Conservation (phyloP, 1,140 invertebrate species). For the Pogonus chalceus region DNA sequence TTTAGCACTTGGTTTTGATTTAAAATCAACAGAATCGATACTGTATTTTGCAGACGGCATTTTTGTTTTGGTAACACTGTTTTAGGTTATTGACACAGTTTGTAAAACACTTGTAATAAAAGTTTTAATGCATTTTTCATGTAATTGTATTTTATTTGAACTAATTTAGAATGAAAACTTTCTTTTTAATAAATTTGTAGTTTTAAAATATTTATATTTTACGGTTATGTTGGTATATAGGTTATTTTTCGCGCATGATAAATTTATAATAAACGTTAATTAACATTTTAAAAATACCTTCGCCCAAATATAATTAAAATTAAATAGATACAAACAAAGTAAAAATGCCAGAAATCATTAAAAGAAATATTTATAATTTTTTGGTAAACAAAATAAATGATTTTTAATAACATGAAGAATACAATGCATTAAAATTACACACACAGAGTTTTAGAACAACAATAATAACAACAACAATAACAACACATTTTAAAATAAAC, state of each 20-base stretch:
- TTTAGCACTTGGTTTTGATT: too few species aligned
- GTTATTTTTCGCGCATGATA: too few species aligned
- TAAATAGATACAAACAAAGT: not conserved
- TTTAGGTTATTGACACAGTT: too few species aligned
- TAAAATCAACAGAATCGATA: not conserved
- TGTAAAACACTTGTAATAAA: not conserved
- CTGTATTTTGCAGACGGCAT: slow-evolving; percentile 15
- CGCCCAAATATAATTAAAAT: not conserved
- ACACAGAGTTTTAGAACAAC: not conserved
- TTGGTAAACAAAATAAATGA: not conserved
- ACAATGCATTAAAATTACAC: not conserved
- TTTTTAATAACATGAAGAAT: not conserved
- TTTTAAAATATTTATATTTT: too few species aligned
- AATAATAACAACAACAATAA: not conserved
- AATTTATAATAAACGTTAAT: too few species aligned
- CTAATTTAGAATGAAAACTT: too few species aligned
- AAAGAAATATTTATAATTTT: not conserved
- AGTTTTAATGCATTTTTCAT: not conserved
- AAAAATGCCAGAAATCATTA: not conserved
- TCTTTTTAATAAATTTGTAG: too few species aligned
- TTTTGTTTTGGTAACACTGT: not conserved
- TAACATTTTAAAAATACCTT: not conserved
- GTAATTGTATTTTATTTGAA: too few species aligned
- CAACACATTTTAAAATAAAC: not conserved
- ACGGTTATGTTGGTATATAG: too few species aligned